A percentile compares a stretch with the other conserved stretches of the same genome.
These are phyloP conservation scores for Papilio glaucus DNA, from an alignment of 1,140 invertebrate genomes.

Conservation along the genomic window DNA sequence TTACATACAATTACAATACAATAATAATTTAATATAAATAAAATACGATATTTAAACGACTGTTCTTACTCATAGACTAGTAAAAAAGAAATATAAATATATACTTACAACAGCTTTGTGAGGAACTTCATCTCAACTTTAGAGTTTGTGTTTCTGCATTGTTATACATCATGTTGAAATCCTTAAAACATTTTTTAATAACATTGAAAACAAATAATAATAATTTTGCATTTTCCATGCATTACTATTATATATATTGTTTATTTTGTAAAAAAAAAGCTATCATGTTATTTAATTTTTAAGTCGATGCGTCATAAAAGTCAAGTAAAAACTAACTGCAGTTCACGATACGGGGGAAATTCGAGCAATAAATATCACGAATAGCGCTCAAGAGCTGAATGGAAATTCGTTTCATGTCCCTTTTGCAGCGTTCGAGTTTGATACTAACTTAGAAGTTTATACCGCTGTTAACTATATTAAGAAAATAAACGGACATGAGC, in stretches of 20 bases:
- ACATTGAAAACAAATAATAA: too few relatives aligned
- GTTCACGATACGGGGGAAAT: constrained; percentile 15
- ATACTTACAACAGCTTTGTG: too few relatives aligned
- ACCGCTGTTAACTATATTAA: neutral
- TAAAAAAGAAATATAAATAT: too few relatives aligned
- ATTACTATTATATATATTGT: neutral
- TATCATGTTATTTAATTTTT: neutral
- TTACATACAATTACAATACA: too few relatives aligned
- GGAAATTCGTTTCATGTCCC: constrained; percentile 10
- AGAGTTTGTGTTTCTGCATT: too few relatives aligned
- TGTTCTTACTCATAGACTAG: too few relatives aligned
- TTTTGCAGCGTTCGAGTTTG: constrained; percentile 3
- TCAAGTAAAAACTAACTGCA: constrained; percentile 18
- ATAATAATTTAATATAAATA: too few relatives aligned
- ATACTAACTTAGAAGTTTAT: constrained; percentile 18
- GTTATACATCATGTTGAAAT: too few relatives aligned
- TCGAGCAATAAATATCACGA: constrained; percentile 20
- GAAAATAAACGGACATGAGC: neutral
- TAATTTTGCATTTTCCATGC: neutral
- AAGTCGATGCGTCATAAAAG: constrained; percentile 7
- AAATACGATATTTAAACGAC: too few relatives aligned
- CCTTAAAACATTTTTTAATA: too few relatives aligned
- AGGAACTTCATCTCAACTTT: too few relatives aligned
- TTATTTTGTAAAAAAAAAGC: neutral
- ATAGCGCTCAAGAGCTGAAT: constrained; percentile 12